Conservation (phyloP, 2,888 invertebrate species). For the Eupithecia vulgata region DNA sequence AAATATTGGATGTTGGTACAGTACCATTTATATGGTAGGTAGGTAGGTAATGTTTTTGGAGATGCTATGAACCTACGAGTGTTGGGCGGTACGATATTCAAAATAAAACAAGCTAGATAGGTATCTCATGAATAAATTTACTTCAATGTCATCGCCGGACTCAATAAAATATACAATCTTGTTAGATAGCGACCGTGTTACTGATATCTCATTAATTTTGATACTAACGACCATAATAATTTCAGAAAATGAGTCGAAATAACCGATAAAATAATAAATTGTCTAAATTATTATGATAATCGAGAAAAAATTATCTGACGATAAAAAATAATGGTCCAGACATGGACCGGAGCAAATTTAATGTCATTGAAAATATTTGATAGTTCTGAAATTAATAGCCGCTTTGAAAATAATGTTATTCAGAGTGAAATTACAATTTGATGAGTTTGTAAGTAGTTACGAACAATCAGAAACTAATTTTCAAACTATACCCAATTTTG, state of each 20-base stretch:
- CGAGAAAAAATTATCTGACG: constrained; percentile 7
- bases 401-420: constrained; percentile 10
- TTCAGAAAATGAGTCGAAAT: constrained; percentile 20
- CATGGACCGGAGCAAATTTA: not conserved
- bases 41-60: not conserved
- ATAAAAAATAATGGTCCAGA: constrained; percentile 9
- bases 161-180: constrained; percentile 11
- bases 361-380: constrained; percentile 4
- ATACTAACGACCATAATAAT: constrained; percentile 30
- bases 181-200: constrained; percentile 14
- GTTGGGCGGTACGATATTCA: not conserved
- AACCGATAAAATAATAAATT: constrained; percentile 17
- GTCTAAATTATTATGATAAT: constrained; percentile 9
- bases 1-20: too few species aligned
- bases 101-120: not conserved
- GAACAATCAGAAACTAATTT: constrained; percentile 10
- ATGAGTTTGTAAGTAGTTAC: constrained; percentile 18
- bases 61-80: not conserved
- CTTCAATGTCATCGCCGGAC: not conserved
- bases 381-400: constrained; percentile 7
- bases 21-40: too few species aligned
- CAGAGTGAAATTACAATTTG: constrained; percentile 18
- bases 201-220: constrained; percentile 29
- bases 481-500: constrained; percentile 4
- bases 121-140: not conserved